phyloP scores from a whole-genome alignment of 2,797 vertebrate species.

The Spinus pinus region DNA sequence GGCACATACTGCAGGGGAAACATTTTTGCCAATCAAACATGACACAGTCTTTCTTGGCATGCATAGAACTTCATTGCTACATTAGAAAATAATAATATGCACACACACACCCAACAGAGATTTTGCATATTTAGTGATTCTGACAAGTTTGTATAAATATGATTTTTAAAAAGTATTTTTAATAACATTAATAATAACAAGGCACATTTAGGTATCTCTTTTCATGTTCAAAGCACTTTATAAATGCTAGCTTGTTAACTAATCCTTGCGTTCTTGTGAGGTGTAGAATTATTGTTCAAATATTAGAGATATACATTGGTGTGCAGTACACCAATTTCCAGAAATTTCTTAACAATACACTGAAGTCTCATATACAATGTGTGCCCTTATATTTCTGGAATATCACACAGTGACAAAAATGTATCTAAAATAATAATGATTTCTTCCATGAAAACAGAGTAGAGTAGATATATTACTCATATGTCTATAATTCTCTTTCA shows the following conservation, averaged over 20 bases:
- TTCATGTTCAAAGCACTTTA: conserved; percentile 33
- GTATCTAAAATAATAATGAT: neutral
- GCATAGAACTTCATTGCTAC: neutral
- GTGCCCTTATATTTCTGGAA: neutral
- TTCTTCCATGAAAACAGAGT: neutral
- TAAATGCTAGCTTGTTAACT: conserved; percentile 32
- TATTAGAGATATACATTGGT: neutral
- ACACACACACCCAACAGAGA: neutral
- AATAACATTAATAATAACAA: neutral
- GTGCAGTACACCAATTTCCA: neutral
- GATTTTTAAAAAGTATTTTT: neutral
- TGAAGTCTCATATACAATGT: neutral
- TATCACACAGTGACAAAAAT: neutral
- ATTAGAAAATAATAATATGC: neutral
- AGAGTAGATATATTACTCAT: neutral
- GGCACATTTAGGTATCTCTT: conserved; percentile 12
- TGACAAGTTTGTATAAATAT: conserved; percentile 48
- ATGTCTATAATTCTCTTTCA: neutral
- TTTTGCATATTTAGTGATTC: conserved; percentile 9
- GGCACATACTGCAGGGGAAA: neutral
- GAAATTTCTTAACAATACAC: neutral
- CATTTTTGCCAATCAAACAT: neutral
- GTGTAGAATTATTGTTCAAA: conserved; percentile 6
- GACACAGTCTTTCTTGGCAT: neutral
- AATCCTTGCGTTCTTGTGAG: conserved; percentile 8